Percentiles rank a stretch among this genome's conserved stretches.
phyloP scores from a whole-genome alignment of 2,113 vertebrate genomes.

The Oxyura jamaicensis region DNA sequence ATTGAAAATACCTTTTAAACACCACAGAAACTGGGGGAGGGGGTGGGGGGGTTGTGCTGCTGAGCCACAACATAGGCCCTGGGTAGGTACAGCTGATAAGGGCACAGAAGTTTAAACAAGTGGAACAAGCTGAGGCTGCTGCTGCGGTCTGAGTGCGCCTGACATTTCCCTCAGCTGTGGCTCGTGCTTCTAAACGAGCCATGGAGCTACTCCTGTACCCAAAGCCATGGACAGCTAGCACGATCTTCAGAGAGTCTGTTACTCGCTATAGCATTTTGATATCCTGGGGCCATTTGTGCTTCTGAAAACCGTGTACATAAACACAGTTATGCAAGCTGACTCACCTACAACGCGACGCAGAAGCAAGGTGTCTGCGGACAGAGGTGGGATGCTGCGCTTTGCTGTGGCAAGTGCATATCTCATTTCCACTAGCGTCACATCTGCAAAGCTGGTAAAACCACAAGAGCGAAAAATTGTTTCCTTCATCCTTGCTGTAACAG shows the following conservation, averaged over 20 bases:
- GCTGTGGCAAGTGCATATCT: neutral
- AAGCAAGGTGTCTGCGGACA: neutral
- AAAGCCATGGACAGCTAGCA: neutral
- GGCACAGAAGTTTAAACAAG: neutral
- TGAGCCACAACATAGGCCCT: neutral
- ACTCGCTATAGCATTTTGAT: neutral
- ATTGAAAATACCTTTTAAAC: neutral
- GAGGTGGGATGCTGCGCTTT: neutral
- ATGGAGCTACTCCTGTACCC: neutral
- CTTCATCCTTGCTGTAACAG: neutral
- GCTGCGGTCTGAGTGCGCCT: fast-evolving
- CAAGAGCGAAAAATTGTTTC: neutral
- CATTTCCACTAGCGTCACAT: neutral
- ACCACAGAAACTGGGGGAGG: fast-evolving
- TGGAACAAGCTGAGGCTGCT: fast-evolving
- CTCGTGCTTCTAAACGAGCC: fast-evolving
- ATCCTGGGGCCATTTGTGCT: neutral
- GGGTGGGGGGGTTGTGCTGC: neutral
- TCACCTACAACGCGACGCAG: neutral
- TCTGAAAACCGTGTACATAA: neutral
- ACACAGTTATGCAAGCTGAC: fast-evolving
- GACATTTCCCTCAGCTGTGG: fast-evolving
- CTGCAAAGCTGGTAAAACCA: neutral
- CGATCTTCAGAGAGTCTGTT: neutral
- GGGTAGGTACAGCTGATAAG: fast-evolving